Conservation (phyloP, 2,888 invertebrate species). For the Polietes domitor region DNA sequence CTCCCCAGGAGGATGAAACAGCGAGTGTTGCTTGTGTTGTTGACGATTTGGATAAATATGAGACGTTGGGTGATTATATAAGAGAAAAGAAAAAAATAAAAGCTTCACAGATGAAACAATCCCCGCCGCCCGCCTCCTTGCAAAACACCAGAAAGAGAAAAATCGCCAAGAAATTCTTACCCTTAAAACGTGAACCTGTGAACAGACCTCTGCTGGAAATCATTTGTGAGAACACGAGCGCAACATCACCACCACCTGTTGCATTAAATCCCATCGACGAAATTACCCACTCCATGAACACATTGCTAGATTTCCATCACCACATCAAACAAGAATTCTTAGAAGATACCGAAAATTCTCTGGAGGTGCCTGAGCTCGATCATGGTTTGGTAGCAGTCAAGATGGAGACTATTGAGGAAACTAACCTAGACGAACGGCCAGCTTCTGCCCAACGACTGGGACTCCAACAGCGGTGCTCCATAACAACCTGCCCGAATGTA, state of each 20-base stretch:
- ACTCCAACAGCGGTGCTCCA: neutral
- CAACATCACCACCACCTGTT: too few relatives aligned
- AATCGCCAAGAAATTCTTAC: neutral
- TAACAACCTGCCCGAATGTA: slow-evolving; percentile 41
- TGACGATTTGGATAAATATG: neutral
- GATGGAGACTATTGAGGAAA: neutral
- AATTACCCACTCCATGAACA: neutral
- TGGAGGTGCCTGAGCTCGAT: neutral
- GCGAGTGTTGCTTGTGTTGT: neutral
- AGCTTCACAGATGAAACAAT: neutral
- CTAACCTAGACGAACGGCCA: neutral
- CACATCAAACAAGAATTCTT: neutral
- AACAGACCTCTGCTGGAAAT: neutral
- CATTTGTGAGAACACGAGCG: neutral
- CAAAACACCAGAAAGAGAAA: neutral
- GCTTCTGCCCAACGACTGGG: neutral
- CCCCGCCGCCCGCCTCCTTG: neutral
- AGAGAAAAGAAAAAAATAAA: neutral
- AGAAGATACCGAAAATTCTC: neutral
- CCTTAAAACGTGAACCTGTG: neutral
- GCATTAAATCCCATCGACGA: neutral
- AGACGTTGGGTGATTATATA: neutral
- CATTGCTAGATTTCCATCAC: neutral
- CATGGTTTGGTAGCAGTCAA: neutral
- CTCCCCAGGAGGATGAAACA: neutral